Evolutionary conservation across 1,140 invertebrate genomes (phyloP).

Genomic region (Aphis craccivora): DNA sequence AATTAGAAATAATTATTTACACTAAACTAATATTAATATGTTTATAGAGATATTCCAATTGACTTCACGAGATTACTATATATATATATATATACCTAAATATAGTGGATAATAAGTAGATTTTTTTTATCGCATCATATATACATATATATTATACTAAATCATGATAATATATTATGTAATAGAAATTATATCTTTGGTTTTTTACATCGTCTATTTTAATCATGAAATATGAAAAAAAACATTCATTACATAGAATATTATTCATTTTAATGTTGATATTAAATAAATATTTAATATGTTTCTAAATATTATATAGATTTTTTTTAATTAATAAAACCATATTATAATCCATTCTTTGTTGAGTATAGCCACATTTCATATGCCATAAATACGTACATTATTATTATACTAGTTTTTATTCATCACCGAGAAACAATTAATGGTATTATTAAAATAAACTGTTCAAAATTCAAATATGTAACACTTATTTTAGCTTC

Average conservation of each 20-base stretch:
- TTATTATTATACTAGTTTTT: no score
- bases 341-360: not conserved
- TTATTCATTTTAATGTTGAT: not conserved
- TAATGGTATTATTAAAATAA: not conserved
- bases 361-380: not conserved
- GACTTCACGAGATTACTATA: not conserved
- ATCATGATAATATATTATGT: not conserved
- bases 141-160: not conserved
- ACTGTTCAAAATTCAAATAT: not conserved
- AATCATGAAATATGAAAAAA: not conserved
- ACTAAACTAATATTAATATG: not conserved
- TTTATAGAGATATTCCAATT: not conserved
- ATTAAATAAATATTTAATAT: not conserved
- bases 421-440: not conserved
- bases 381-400: not conserved
- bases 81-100: not conserved
- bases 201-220: not conserved
- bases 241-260: not conserved
- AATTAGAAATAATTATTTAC: not conserved
- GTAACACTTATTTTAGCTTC: not conserved
- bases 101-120: not conserved
- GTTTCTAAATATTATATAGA: not conserved
- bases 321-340: not conserved
- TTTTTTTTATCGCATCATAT: not conserved
- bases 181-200: not conserved